Base-by-base conservation (phyloP, 2,113 vertebrate genomes). In the Cyanoramphus novaezelandiae region DNA sequence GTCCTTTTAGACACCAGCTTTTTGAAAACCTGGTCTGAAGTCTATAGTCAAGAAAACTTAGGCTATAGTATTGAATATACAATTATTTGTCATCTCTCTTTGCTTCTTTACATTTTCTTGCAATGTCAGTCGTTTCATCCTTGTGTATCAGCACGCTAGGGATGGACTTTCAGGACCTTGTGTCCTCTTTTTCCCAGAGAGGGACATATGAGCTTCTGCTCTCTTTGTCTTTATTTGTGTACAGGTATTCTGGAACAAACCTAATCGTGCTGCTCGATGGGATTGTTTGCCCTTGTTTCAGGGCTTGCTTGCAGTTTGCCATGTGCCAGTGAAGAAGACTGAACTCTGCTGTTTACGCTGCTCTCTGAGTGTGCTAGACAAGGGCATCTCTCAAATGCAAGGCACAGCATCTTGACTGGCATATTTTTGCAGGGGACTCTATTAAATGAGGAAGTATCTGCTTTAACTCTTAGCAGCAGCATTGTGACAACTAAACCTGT, bases 381-480 rank as follows among this genome's bases (percentile, higher is more conserved):
- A 89, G 83, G 67, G 37, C 74, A 49, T 25, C 44, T 75, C 80
- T 96, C 44, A 59, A 24, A 11, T 67, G 83, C 74, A 39, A 65
- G 69, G 29, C 71, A 69, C 69, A 52, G 69, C 17, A 20, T 75
- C 92, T 50, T 92, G 96, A 94, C 31, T 86, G 95, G 62, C 91
- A 62, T 88, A 88, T 95, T 95, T 92, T 93, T 90, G 68, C 62
- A 84, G 77, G 46, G 59, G 28, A 94, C 76, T 97, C 57, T 72
- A 91, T 97, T 93, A 93, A 91, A 76, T 21, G 29, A 84, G 44
- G 65, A 75, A 91, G 57, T 52, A n/a, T 46, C 57, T 79, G 19
- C 74, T 92, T 70, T 86, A 75, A 64, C 39, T 74, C 37, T 47
- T 41, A 43, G 47, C 11, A 80, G 50, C 68, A 80, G 37, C 27